A percentile compares a stretch with the other conserved stretches of the same genome.
Conservation (phyloP, 2,888 invertebrate species). For the Dryobotodes eremita region DNA sequence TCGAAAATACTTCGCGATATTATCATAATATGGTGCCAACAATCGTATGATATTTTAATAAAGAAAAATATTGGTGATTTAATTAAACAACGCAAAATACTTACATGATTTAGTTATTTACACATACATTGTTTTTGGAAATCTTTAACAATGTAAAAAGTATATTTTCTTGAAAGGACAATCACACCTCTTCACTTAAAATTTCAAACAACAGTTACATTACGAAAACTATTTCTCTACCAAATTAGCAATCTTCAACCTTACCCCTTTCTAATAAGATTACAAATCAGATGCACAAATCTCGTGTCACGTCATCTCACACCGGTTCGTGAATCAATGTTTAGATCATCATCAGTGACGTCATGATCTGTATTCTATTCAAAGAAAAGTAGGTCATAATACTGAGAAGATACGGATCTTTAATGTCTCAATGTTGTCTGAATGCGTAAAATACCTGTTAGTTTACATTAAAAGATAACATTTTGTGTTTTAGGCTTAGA, state of each 20-base stretch:
- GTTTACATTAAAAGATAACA: slow-evolving; percentile 32
- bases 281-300: slow-evolving; percentile 11
- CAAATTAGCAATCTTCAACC: slow-evolving; percentile 1
- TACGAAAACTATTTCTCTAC: background rate
- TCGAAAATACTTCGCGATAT: slow-evolving; percentile 1
- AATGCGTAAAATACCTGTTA: slow-evolving; percentile 11
- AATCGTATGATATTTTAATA: background rate
- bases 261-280: slow-evolving; percentile 11
- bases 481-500: background rate
- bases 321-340: slow-evolving; percentile 41
- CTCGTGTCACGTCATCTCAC: background rate
- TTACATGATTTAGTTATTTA: slow-evolving; percentile 16
- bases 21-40: background rate
- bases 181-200: slow-evolving; percentile 18
- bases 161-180: slow-evolving; percentile 17
- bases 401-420: slow-evolving; percentile 25
- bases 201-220: background rate
- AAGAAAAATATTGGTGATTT: slow-evolving; percentile 12
- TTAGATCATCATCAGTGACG: slow-evolving; percentile 32
- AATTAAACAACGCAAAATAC: slow-evolving; percentile 18
- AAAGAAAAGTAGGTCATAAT: slow-evolving; percentile 52
- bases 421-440: slow-evolving; percentile 50
- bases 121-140: slow-evolving; percentile 10
- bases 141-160: slow-evolving; percentile 1
- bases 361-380: slow-evolving; percentile 20